Evolutionary conservation across 2,113 vertebrate genomes (phyloP).

Genomic region (Chelonoidis abingdonii): DNA sequence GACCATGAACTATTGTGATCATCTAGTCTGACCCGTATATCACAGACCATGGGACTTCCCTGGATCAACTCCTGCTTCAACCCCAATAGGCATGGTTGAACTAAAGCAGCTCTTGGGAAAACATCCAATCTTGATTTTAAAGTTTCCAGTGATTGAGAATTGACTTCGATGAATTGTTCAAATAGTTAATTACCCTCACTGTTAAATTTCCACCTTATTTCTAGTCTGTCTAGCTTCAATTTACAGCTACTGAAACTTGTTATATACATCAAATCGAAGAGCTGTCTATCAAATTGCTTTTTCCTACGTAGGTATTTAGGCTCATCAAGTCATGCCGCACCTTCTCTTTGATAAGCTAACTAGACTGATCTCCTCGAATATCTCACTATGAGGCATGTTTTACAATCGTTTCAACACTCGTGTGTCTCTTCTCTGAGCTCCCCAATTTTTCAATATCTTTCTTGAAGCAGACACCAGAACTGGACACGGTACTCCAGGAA

Average conservation of each 20-base stretch:
- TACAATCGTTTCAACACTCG: rapidly evolving
- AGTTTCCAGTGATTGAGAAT: rapidly evolving
- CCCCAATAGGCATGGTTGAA: neutral
- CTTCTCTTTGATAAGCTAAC: rapidly evolving
- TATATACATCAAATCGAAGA: neutral
- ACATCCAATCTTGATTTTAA: neutral
- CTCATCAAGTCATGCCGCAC: neutral
- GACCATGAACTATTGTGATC: neutral
- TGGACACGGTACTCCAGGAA: rapidly evolving
- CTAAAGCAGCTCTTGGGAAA: neutral
- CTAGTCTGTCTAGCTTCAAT: neutral
- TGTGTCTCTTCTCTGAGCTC: neutral
- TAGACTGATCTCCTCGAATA: rapidly evolving
- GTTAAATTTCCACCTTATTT: too few relatives aligned
- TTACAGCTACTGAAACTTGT: neutral
- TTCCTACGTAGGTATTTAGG: neutral
- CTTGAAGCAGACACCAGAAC: rapidly evolving
- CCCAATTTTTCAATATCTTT: rapidly evolving
- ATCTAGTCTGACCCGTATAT: neutral
- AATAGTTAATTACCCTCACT: neutral
- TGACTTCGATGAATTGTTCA: rapidly evolving
- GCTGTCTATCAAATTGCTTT: neutral
- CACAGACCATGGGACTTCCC: rapidly evolving
- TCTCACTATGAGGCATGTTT: neutral
- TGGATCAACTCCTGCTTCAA: rapidly evolving